phyloP scores from a whole-genome alignment of 2,888 invertebrate species.

The Adelognathus sp. region DNA sequence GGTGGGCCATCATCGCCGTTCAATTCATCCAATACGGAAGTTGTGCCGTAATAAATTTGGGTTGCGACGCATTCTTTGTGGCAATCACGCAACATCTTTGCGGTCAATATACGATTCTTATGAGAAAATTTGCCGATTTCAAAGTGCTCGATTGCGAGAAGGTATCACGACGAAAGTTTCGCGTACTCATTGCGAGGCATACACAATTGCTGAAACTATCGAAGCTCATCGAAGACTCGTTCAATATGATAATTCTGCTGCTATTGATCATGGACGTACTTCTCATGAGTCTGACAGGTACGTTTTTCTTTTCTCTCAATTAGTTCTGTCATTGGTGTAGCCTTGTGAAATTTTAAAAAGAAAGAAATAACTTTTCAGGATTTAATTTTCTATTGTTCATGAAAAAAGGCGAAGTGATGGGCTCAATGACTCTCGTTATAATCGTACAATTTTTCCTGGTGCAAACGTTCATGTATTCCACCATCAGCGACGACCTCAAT shows the following conservation, averaged over 20 bases:
- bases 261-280: no score
- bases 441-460: constrained; percentile 54
- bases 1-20: constrained; percentile 32
- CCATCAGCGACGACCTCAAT: constrained; percentile 60
- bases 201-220: no score
- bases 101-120: constrained; percentile 64
- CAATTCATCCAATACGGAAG: constrained; percentile 46
- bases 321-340: no score
- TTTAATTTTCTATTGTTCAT: constrained; percentile 60
- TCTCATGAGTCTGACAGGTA: no score
- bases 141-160: not conserved
- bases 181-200: not conserved
- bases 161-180: not conserved
- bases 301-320: no score
- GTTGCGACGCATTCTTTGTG: constrained; percentile 59
- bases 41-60: constrained; percentile 33
- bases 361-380: no score
- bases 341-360: no score
- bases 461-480: constrained; percentile 62
- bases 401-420: constrained; percentile 11
- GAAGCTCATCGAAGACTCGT: no score
- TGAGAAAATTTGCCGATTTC: constrained; percentile 18
- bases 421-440: not conserved
- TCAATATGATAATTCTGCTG: no score
- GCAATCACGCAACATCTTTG: constrained; percentile 62